phyloP scores from a whole-genome alignment of 2,113 vertebrate species.

The Atlantisia rogersi region DNA sequence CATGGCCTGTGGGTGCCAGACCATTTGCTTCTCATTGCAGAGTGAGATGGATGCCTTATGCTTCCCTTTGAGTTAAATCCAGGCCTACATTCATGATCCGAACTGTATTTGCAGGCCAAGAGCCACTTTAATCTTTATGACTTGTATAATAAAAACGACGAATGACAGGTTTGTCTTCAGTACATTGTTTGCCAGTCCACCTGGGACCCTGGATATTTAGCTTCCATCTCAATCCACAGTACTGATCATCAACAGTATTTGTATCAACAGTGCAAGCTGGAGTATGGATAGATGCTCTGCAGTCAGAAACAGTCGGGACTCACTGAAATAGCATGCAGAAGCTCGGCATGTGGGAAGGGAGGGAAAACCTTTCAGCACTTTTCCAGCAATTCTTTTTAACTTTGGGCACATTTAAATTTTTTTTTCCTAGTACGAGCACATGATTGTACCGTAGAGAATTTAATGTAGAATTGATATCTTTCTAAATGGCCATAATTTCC shows the following conservation, averaged over 20 bases:
- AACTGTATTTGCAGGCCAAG: constrained; percentile 1
- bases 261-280: not conserved
- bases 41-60: not conserved
- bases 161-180: constrained; percentile 7
- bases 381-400: not conserved
- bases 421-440: not conserved
- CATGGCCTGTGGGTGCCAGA: not conserved
- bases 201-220: not conserved
- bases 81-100: not conserved
- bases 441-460: not conserved
- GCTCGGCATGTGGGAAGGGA: not conserved
- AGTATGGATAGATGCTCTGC: not conserved
- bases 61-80: constrained; percentile 15
- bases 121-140: not conserved
- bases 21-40: not conserved
- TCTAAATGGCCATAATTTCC: not conserved
- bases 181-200: not conserved
- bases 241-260: not conserved
- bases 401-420: not conserved
- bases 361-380: not conserved
- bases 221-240: not conserved
- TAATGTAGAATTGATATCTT: not conserved
- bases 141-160: not conserved
- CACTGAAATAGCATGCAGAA: not conserved
- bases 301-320: not conserved